Evolutionary conservation across 2,113 vertebrate species (phyloP).

Genomic region (Psilopsiagon aymara): DNA sequence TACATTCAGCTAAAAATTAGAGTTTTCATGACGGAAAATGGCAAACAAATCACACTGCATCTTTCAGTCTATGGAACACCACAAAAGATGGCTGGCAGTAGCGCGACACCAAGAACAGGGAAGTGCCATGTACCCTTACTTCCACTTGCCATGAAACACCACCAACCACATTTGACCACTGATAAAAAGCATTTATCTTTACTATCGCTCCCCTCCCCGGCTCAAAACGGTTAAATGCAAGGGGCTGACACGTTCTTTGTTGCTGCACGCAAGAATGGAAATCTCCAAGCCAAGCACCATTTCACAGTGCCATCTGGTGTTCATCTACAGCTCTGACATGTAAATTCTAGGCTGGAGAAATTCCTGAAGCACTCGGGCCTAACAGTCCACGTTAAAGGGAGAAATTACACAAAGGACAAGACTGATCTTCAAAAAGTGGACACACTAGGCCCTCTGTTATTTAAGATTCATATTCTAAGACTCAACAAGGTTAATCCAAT

Average conservation of each 20-base stretch:
- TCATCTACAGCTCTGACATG: not conserved
- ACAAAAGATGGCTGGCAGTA: no score
- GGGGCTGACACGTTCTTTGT: not conserved
- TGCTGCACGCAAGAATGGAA: not conserved
- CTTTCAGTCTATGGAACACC: not conserved
- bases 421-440: not conserved
- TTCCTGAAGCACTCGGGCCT: not conserved
- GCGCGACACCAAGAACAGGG: not conserved
- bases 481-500: not conserved
- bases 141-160: not conserved
- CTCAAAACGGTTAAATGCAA: not conserved
- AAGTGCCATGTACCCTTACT: not conserved
- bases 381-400: not conserved
- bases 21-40: not conserved
- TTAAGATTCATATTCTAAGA: not conserved
- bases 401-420: not conserved
- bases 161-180: rapidly evolving
- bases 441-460: not conserved
- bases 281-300: not conserved
- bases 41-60: not conserved
- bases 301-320: conserved; percentile 37
- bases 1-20: not conserved
- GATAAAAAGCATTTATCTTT: not conserved
- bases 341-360: not conserved
- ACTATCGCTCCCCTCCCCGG: not conserved